Evolutionary conservation across 2,888 invertebrate species (phyloP).

Genomic region (Rhyacophila evoluta): DNA sequence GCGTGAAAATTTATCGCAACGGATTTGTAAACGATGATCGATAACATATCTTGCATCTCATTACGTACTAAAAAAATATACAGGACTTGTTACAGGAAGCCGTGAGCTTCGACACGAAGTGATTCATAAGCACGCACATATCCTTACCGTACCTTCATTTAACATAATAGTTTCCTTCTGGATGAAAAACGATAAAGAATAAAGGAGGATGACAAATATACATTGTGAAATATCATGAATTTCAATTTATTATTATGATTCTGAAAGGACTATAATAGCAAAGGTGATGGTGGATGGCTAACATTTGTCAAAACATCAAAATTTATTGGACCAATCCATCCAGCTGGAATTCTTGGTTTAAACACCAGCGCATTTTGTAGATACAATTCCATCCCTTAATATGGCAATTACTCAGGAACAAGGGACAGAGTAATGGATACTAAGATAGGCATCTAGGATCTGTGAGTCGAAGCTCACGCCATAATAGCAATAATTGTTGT

Average conservation of each 20-base stretch:
- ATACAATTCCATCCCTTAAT: constrained; percentile 1
- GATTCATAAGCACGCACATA: too few relatives aligned
- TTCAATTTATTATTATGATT: constrained; percentile 8
- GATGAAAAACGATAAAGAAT: not conserved
- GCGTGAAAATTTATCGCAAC: too few relatives aligned
- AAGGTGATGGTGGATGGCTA: not conserved
- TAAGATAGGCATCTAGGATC: not conserved
- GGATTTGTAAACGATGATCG: too few relatives aligned
- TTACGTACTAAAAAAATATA: too few relatives aligned
- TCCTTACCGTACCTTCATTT: too few relatives aligned
- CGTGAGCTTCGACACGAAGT: too few relatives aligned
- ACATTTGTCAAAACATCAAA: constrained; percentile 4
- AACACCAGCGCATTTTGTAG: not conserved
- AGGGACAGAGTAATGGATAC: not conserved
- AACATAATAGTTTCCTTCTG: too few relatives aligned
- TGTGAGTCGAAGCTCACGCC: not conserved
- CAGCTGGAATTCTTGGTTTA: constrained; percentile 10
- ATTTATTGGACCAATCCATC: not conserved
- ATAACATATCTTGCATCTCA: too few relatives aligned
- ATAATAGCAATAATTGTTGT: too few relatives aligned
- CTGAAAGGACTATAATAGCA: not conserved
- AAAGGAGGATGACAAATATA: not conserved
- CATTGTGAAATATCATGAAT: not conserved
- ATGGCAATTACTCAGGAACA: not conserved
- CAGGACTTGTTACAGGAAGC: too few relatives aligned